phyloP scores from a whole-genome alignment of 2,113 vertebrate species.

The Sigmodon hispidus region DNA sequence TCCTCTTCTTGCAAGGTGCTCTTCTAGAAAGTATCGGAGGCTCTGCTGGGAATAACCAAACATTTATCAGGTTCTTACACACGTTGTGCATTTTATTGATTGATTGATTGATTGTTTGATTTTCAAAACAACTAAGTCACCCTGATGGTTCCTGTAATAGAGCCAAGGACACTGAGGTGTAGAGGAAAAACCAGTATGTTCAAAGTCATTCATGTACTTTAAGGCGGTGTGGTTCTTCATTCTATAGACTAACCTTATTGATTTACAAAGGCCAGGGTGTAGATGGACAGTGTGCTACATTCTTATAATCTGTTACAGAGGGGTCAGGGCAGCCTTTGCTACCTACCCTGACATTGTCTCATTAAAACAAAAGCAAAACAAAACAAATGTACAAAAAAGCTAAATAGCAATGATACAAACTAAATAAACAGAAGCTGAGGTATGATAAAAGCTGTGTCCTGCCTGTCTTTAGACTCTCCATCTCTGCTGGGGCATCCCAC shows the following conservation, averaged over 20 bases:
- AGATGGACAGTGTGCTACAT: neutral
- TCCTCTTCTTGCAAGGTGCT: neutral
- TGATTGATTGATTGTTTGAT: neutral
- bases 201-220: slow-evolving; percentile 17
- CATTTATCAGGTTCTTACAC: neutral
- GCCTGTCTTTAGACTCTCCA: neutral
- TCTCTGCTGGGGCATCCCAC: neutral
- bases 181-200: slow-evolving; percentile 1
- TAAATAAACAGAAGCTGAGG: neutral
- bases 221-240: neutral
- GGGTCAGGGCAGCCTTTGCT: neutral
- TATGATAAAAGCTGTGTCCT: neutral
- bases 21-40: neutral
- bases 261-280: neutral
- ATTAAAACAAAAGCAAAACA: neutral
- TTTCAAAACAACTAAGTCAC: neutral
- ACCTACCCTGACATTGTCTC: neutral
- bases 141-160: neutral
- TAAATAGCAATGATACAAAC: neutral
- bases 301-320: neutral
- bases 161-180: neutral
- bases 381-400: neutral
- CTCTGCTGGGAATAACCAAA: neutral
- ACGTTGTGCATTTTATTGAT: neutral
- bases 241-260: neutral